Evolutionary conservation across 2,888 invertebrate genomes (phyloP).

Genomic region (Apoderus coryli): DNA sequence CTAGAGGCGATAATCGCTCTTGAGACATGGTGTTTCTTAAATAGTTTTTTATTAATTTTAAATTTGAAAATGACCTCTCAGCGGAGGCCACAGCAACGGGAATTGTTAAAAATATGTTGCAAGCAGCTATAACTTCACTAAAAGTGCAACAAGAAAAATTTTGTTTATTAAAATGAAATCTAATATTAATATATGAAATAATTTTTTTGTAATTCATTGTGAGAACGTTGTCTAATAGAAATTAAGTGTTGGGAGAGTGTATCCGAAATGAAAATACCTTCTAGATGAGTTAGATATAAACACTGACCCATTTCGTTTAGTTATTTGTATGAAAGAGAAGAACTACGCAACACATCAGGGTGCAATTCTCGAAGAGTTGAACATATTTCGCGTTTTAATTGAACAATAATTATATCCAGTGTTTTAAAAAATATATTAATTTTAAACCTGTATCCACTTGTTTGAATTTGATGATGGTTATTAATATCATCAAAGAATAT

Average conservation of each 20-base stretch:
- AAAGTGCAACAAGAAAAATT: constrained; percentile 3
- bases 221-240: constrained; percentile 4
- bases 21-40: no score
- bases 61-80: no score
- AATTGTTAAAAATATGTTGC: constrained; percentile 3
- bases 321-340: constrained; percentile 4
- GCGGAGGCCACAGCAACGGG: no score
- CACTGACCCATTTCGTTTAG: constrained; percentile 4
- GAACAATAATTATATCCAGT: constrained; percentile 5
- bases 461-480: constrained; percentile 12
- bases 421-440: constrained; percentile 7
- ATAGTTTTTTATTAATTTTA: no score
- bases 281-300: constrained; percentile 3
- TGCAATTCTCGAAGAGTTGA: constrained; percentile 1
- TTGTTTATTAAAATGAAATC: constrained; percentile 6
- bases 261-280: constrained; percentile 5
- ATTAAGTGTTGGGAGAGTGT: constrained; percentile 4
- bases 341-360: constrained; percentile 4
- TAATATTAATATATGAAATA: constrained; percentile 1
- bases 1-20: no score
- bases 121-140: no score
- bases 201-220: constrained; percentile 1
- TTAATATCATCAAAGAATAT: no score
- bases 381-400: constrained; percentile 5
- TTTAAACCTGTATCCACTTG: no score